These are phyloP conservation scores for Struthio camelus DNA, from an alignment of 2,113 vertebrate species.

Conservation along the genomic window DNA sequence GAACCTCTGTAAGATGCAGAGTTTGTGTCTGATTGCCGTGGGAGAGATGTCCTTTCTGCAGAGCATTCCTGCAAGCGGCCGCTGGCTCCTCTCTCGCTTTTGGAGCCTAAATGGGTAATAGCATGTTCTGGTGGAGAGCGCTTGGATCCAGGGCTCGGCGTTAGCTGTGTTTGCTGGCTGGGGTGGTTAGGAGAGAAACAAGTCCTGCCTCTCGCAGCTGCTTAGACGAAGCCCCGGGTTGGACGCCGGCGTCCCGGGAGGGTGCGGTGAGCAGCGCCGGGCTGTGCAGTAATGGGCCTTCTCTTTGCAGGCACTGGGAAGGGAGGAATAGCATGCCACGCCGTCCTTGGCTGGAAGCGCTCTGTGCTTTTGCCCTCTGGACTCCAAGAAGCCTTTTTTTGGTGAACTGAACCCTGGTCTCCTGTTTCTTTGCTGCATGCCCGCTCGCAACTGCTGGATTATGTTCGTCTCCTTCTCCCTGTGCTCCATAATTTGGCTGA, in stretches of 20 bases:
- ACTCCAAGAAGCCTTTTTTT: neutral
- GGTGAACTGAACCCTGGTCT: neutral
- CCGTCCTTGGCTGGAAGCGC: neutral
- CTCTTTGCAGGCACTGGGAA: conserved; percentile 19
- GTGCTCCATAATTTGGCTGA: conserved; percentile 88
- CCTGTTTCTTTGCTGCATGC: conserved; percentile 17
- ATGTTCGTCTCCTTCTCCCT: conserved; percentile 88
- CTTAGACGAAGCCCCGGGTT: neutral
- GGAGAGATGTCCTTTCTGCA: neutral
- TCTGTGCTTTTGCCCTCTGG: neutral
- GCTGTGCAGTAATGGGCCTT: neutral
- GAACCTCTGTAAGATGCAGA: conserved; percentile 22
- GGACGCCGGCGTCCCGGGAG: accelerated
- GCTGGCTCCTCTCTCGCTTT: neutral
- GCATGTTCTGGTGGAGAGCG: neutral
- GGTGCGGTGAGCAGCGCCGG: neutral
- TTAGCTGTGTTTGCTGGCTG: neutral
- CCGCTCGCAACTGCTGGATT: conserved; percentile 70
- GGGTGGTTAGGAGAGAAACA: neutral
- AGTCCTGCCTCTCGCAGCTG: neutral
- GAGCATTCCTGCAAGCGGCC: neutral
- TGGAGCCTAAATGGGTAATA: neutral
- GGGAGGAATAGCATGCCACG: neutral
- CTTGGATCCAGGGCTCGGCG: neutral
- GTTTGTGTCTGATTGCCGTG: neutral